Evolutionary conservation across 2,113 vertebrate species (phyloP).

Genomic region (Smithornis capensis): DNA sequence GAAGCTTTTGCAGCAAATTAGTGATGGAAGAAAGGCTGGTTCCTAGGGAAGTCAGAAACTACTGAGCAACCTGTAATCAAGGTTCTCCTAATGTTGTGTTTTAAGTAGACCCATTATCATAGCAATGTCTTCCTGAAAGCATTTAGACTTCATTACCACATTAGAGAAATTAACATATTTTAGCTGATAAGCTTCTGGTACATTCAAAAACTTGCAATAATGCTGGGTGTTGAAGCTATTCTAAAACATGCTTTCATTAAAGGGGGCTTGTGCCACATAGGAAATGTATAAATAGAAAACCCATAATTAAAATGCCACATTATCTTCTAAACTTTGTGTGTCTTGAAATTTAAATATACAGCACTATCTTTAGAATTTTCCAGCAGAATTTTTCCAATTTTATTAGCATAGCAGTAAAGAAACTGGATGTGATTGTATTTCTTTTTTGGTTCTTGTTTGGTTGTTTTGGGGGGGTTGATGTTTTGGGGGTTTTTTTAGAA

Average conservation of each 20-base stretch:
- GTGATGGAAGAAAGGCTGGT: slow-evolving; percentile 20
- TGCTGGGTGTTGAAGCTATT: slow-evolving; percentile 22
- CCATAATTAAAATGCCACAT: slow-evolving; percentile 40
- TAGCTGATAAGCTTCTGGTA: slow-evolving; percentile 68
- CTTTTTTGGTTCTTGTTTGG: neutral
- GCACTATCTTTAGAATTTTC: slow-evolving; percentile 24
- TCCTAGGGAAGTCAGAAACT: slow-evolving; percentile 52
- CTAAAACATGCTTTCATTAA: slow-evolving; percentile 39
- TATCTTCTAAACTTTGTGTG: slow-evolving; percentile 48
- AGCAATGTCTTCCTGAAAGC: slow-evolving; percentile 65
- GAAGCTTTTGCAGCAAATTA: slow-evolving; percentile 49
- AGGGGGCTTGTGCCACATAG: slow-evolving; percentile 32
- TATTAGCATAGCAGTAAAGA: neutral
- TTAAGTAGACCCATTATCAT: slow-evolving; percentile 70
- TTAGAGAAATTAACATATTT: slow-evolving; percentile 72
- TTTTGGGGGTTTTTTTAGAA: neutral
- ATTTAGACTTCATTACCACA: slow-evolving; percentile 69
- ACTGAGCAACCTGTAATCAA: slow-evolving; percentile 67
- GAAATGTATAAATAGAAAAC: slow-evolving; percentile 57
- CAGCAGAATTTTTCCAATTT: neutral
- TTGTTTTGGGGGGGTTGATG: neutral
- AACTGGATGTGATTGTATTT: neutral
- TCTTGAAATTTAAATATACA: slow-evolving; percentile 49
- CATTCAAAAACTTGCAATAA: slow-evolving; percentile 20
- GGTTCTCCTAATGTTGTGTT: slow-evolving; percentile 65